Evolutionary conservation across 2,113 vertebrate species (phyloP).

Genomic region (Cyprichromis sp.): DNA sequence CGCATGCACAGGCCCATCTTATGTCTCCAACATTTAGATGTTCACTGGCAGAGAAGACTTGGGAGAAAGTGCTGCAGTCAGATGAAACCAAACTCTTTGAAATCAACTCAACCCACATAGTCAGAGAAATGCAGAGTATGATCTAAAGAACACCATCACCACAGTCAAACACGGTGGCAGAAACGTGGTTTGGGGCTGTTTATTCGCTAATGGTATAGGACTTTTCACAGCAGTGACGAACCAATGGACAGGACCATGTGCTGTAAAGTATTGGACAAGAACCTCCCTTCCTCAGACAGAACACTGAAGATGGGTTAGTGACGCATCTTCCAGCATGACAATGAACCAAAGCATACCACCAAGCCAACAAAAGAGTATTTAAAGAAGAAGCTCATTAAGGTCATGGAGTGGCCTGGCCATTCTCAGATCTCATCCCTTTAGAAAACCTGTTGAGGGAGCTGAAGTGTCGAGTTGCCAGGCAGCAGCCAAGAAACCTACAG

Average conservation of each 20-base stretch:
- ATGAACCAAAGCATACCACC: neutral
- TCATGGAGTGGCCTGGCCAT: neutral
- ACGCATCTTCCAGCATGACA: neutral
- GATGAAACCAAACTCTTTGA: neutral
- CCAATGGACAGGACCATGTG: neutral
- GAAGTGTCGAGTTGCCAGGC: neutral
- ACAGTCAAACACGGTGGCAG: fast-evolving
- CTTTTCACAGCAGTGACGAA: neutral
- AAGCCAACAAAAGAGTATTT: neutral
- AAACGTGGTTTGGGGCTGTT: neutral
- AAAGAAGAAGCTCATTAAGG: neutral
- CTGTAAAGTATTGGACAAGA: neutral
- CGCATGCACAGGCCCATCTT: neutral
- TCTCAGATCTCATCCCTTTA: neutral
- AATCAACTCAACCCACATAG: neutral
- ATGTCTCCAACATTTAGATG: neutral
- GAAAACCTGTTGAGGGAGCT: neutral
- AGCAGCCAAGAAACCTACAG: neutral
- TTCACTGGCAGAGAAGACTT: neutral
- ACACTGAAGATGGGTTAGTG: neutral
- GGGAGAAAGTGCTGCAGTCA: neutral
- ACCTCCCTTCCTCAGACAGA: neutral
- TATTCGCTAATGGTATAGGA: fast-evolving
- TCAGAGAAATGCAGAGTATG: neutral
- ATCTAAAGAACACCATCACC: neutral